Base-by-base conservation (phyloP, 2,888 invertebrate genomes). In the Nymphalis c-album region DNA sequence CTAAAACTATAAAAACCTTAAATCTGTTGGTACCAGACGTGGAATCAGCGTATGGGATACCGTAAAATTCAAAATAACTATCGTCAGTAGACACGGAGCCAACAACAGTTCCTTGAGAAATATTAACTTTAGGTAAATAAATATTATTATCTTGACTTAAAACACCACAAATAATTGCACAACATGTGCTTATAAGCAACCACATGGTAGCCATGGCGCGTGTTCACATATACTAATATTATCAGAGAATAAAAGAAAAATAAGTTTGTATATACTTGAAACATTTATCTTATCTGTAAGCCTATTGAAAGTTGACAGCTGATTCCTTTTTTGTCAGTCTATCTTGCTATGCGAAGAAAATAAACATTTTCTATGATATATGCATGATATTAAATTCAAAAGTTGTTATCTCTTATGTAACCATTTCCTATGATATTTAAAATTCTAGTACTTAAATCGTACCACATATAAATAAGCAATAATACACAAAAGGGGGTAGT, bases 21-120 rank as follows among this genome's bases (percentile, higher is more conserved):
- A 89, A 91, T 67, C 91, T 79, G 66, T 90, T 81, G 40, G 51
- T 76, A 22, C 91, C 90, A 5, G 88, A 80, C 1, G 91, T 90
- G 1, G 88, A 81, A 68, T 85, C 91, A 22, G 89, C 91, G 64
- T 87, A 91, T 0, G 91, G 91, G 68, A 91, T 90, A 1, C 91
- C 91, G 73, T 85, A 74, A 69, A 88, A 91, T 67, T 86, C 84
- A 50, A 72, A 83, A 72, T 83, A 85, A 20, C 74, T 68, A 5
- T 85, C 84, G 74, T 84, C 80, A 1, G 70, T 20, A 16, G 82
- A 77, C 1, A 69, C 47, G n/a, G 82, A 76, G 2, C 91, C 91
- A 5, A 82, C 60, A 1, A 91, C 83, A 2, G 73, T 76, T 45
- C 90, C 91, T 77, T 90, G 89, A 0, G 64, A 18, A 61, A 86